Percentiles rank a stretch among this genome's conserved stretches.
Conservation (phyloP, 2,797 vertebrate species). For the Varecia variegata region DNA sequence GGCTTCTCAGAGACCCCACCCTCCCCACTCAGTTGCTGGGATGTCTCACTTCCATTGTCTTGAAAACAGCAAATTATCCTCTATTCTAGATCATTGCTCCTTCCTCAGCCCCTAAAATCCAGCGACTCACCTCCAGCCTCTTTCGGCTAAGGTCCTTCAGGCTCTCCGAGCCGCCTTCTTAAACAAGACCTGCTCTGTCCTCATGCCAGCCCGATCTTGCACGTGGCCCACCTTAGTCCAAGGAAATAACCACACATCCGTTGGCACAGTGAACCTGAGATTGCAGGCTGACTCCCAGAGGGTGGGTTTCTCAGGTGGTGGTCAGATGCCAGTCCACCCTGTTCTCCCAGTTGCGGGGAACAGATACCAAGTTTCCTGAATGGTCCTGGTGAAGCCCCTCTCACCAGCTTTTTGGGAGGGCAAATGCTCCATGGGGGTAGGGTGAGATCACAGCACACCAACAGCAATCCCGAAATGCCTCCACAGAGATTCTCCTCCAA, state of each 20-base stretch:
- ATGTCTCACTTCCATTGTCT: background rate
- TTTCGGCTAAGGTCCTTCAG: background rate
- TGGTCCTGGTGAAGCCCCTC: background rate
- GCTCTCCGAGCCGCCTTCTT: background rate
- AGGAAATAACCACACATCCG: background rate
- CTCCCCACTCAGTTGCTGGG: background rate
- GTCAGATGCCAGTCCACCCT: background rate
- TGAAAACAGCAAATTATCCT: constrained; percentile 12
- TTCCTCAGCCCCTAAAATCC: background rate
- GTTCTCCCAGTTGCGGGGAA: background rate
- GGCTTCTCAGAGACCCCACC: background rate
- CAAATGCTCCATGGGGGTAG: background rate
- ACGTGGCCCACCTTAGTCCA: background rate
- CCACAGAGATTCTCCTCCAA: background rate
- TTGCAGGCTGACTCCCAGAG: background rate
- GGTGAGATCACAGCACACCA: background rate
- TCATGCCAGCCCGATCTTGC: background rate
- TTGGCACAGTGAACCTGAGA: background rate
- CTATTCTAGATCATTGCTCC: background rate
- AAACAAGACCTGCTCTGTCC: background rate
- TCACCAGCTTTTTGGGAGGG: background rate
- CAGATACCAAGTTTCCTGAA: background rate
- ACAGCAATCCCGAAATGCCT: background rate
- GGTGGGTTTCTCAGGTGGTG: background rate
- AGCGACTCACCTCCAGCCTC: background rate